phyloP scores from a whole-genome alignment of 2,797 vertebrate species.

The Coilia nasus region DNA sequence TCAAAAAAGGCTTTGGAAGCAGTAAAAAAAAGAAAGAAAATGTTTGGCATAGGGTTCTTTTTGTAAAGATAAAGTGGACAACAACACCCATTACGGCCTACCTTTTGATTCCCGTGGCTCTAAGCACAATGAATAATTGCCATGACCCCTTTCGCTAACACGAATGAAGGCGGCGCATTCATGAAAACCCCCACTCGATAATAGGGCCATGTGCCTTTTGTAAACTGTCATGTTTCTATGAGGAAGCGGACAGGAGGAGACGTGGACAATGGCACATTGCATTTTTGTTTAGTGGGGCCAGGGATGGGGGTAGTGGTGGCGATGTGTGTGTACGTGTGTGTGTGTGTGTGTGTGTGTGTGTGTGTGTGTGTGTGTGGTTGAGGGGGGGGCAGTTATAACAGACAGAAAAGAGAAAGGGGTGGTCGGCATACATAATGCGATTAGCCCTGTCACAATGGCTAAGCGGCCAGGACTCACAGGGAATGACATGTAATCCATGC shows the following conservation, averaged over 20 bases:
- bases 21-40: not conserved
- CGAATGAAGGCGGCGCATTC: not conserved
- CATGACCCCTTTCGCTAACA: not conserved
- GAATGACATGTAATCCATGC: conserved; percentile 50
- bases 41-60: not conserved
- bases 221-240: conserved; percentile 10
- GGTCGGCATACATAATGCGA: conserved; percentile 47
- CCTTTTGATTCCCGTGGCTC: not conserved
- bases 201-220: not conserved
- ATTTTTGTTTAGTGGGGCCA: not conserved
- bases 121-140: not conserved
- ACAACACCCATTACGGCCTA: conserved; percentile 21
- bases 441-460: conserved; percentile 45
- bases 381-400: conserved; percentile 24
- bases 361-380: conserved; percentile 1
- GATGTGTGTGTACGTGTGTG: no score
- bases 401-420: conserved; percentile 27
- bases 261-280: conserved; percentile 11
- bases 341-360: conserved; percentile 30
- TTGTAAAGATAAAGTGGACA: not conserved
- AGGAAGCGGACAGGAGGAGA: not conserved
- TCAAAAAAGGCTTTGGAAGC: conserved; percentile 11
- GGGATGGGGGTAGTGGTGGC: not conserved
- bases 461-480: conserved; percentile 39
- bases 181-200: not conserved